Evolutionary conservation across 1,140 invertebrate genomes (phyloP).

Genomic region (Drosophila fuyamai): DNA sequence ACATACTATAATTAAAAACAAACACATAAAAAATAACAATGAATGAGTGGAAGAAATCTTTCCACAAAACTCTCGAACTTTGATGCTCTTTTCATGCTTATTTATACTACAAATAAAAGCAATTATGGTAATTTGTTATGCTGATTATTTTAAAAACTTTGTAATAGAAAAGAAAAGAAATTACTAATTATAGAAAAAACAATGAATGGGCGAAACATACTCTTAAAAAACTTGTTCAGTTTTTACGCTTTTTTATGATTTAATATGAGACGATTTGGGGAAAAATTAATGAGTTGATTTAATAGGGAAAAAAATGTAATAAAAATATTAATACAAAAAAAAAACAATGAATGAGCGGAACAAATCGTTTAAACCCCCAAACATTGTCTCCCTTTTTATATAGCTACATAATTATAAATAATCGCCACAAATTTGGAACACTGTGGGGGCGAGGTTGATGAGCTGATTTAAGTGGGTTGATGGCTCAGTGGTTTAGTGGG

Average conservation of each 20-base stretch:
- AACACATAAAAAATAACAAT: slow-evolving; percentile 46
- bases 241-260: neutral
- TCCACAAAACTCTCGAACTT: neutral
- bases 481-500: slow-evolving; percentile 9
- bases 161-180: neutral
- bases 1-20: slow-evolving; percentile 48
- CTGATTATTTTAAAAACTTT: neutral
- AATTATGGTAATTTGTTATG: no score
- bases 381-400: slow-evolving; percentile 1
- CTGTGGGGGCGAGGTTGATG: slow-evolving; percentile 17
- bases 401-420: slow-evolving; percentile 13
- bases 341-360: slow-evolving; percentile 19
- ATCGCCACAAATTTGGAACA: slow-evolving; percentile 1
- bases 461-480: slow-evolving; percentile 11
- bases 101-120: no score
- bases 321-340: neutral
- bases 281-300: neutral
- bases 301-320: neutral
- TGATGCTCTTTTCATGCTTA: neutral
- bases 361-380: slow-evolving; percentile 12
- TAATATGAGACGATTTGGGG: neutral
- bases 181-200: slow-evolving; percentile 3
- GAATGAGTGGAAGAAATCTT: slow-evolving; percentile 24
- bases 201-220: slow-evolving; percentile 19
- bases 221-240: neutral